These are phyloP conservation scores for Psophia crepitans DNA, from an alignment of 2,113 vertebrate genomes.

Conservation along the genomic window DNA sequence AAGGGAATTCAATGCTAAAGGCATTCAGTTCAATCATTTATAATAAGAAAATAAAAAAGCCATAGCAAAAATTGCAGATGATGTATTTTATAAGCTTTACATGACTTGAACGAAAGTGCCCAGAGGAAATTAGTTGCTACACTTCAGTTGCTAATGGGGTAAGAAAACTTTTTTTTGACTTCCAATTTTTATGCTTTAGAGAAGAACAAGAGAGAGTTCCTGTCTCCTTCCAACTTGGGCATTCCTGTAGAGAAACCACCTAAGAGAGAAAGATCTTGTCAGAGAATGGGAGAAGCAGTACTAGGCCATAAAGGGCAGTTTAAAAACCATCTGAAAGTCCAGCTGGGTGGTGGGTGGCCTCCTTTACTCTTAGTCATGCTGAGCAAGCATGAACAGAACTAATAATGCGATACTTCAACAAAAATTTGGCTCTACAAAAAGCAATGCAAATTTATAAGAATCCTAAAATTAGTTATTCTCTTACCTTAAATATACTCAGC, in stretches of 20 bases:
- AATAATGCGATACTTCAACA: not conserved
- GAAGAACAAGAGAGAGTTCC: not conserved
- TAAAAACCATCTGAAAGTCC: not conserved
- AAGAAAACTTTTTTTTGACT: too few species aligned
- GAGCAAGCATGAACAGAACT: not conserved
- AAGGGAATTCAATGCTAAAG: not conserved
- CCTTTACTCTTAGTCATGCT: not conserved
- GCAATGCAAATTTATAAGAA: not conserved
- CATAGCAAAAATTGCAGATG: too few species aligned
- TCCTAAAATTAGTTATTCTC: not conserved
- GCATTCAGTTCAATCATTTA: not conserved
- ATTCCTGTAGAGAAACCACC: not conserved
- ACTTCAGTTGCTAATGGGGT: not conserved
- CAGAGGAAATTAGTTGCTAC: not conserved
- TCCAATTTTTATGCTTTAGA: not conserved
- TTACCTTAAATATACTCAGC: not conserved
- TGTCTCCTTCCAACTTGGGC: rapidly evolving
- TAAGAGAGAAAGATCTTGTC: not conserved
- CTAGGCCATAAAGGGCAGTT: not conserved
- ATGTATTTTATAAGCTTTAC: not conserved
- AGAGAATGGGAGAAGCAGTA: not conserved
- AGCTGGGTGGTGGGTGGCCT: not conserved
- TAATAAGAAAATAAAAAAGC: not conserved
- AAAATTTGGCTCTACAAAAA: not conserved
- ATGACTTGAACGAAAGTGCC: not conserved